phyloP scores from a whole-genome alignment of 2,113 vertebrate species.

The Hippolais icterina region DNA sequence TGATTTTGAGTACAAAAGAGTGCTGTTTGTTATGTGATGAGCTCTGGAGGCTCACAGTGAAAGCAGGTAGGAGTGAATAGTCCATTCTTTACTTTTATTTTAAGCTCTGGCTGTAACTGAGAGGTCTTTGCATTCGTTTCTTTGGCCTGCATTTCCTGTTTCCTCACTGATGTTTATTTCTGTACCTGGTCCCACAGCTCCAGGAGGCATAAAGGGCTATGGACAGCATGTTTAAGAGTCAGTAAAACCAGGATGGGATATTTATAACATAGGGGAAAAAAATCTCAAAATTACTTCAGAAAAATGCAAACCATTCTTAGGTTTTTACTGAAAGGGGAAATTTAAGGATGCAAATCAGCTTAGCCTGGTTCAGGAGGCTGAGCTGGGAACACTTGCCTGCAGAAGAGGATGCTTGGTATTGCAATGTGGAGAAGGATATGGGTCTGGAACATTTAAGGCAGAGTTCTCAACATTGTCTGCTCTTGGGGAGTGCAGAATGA shows the following conservation, averaged over 20 bases:
- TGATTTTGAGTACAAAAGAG: neutral
- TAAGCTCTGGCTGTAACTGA: neutral
- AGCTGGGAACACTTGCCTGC: neutral
- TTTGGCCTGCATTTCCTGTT: neutral
- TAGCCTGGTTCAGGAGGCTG: neutral
- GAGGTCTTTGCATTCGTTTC: neutral
- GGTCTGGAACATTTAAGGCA: neutral
- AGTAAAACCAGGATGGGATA: neutral
- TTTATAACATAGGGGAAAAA: neutral
- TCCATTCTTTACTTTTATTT: neutral
- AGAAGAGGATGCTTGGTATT: neutral
- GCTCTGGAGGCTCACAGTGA: neutral
- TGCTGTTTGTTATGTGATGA: neutral
- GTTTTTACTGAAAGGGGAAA: neutral
- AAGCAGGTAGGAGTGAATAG: neutral
- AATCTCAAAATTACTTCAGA: neutral
- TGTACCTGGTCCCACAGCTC: neutral
- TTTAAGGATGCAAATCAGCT: neutral
- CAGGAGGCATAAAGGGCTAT: neutral
- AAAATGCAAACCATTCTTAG: neutral
- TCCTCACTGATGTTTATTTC: neutral
- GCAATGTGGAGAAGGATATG: accelerated
- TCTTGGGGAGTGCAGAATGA: neutral
- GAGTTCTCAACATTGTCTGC: neutral
- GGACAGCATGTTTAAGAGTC: neutral